phyloP scores from a whole-genome alignment of 1,140 invertebrate genomes.

The Harlomillsia oculata region DNA sequence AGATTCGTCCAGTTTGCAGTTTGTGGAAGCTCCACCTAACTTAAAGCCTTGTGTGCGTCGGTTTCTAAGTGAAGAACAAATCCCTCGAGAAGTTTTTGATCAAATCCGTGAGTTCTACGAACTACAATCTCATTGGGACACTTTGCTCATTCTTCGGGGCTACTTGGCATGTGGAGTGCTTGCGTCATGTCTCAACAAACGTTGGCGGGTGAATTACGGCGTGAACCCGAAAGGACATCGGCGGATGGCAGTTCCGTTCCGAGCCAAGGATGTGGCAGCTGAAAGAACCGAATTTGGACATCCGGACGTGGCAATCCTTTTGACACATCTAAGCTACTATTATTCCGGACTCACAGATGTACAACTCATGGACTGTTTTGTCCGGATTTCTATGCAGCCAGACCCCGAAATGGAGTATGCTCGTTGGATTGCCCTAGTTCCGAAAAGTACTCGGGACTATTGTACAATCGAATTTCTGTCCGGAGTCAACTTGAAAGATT shows the following conservation, averaged over 20 bases:
- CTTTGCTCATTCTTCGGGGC: slow-evolving; percentile 2
- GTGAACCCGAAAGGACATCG: background rate
- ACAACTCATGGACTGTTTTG: slow-evolving; percentile 4
- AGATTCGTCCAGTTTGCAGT: background rate
- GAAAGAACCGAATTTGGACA: slow-evolving; percentile 30
- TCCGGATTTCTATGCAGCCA: background rate
- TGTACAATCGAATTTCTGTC: slow-evolving; percentile 1
- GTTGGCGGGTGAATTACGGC: slow-evolving; percentile 28
- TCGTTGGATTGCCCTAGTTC: background rate
- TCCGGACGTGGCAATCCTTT: slow-evolving; percentile 19
- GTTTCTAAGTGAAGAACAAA: background rate
- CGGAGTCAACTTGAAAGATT: background rate
- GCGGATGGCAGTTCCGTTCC: slow-evolving; percentile 27
- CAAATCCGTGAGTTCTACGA: background rate
- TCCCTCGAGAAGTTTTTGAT: background rate
- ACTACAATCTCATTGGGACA: background rate
- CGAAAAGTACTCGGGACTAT: background rate
- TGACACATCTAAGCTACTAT: slow-evolving; percentile 15
- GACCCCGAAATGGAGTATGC: background rate
- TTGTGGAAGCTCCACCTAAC: background rate
- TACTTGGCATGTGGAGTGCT: slow-evolving; percentile 15
- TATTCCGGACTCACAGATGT: slow-evolving; percentile 7
- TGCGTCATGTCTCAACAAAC: slow-evolving; percentile 1
- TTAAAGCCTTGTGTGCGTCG: background rate
- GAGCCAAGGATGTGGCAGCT: slow-evolving; percentile 26